Conservation (phyloP, 2,888 invertebrate genomes). For the Microctonus hyperodae region DNA sequence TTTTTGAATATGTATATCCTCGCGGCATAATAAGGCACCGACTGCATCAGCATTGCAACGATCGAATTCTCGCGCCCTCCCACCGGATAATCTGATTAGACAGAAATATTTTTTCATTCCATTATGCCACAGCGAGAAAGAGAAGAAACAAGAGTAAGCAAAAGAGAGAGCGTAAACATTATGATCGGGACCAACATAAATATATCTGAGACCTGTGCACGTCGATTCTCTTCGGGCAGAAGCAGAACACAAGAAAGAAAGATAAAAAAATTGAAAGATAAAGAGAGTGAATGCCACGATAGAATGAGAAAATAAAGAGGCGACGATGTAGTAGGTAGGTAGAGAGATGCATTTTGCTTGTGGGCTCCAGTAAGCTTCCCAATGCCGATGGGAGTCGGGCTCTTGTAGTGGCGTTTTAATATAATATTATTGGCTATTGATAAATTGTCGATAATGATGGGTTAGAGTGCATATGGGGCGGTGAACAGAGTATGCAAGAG, state of each 20-base stretch:
- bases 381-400: conserved; percentile 32
- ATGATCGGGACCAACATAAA: conserved; percentile 49
- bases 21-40: conserved; percentile 25
- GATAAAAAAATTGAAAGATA: conserved; percentile 24
- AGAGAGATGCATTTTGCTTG: conserved; percentile 32
- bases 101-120: conserved; percentile 28
- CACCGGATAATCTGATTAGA: conserved; percentile 50
- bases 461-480: conserved; percentile 47
- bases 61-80: conserved; percentile 47
- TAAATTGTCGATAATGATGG: conserved; percentile 64
- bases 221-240: conserved; percentile 11
- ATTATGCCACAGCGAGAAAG: conserved; percentile 32
- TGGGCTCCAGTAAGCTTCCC: conserved; percentile 31
- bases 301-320: not conserved
- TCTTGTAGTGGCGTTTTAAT: conserved; percentile 54
- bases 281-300: conserved; percentile 14
- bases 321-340: conserved; percentile 9
- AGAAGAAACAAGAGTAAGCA: not conserved
- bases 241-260: conserved; percentile 29
- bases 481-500: conserved; percentile 20
- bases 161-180: conserved; percentile 47
- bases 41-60: conserved; percentile 20
- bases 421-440: conserved; percentile 64
- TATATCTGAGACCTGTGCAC: conserved; percentile 32
- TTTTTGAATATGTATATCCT: conserved; percentile 25